A percentile compares a stretch with the other conserved stretches of the same genome.
Conservation (phyloP, 2,888 invertebrate species). For the Perithous albicinctus region DNA sequence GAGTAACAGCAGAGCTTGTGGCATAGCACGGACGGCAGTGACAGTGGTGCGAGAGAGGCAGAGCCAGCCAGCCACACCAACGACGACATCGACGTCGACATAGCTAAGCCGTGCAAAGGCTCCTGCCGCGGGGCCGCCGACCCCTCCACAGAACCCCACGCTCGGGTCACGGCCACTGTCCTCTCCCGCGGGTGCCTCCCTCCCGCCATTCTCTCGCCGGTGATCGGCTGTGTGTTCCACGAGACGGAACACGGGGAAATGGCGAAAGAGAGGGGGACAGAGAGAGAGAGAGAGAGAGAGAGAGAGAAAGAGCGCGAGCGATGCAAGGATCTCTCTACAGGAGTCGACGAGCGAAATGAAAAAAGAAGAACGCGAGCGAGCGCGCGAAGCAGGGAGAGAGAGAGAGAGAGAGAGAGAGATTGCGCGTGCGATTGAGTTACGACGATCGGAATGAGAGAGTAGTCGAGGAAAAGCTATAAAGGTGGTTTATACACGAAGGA, state of each 20-base stretch:
- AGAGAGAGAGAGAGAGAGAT: slow-evolving; percentile 13
- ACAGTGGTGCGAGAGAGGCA: slow-evolving; percentile 56
- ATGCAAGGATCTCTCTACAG: slow-evolving; percentile 2
- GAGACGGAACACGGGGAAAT: slow-evolving; percentile 57
- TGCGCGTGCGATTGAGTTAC: slow-evolving; percentile 53
- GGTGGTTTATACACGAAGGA: background rate
- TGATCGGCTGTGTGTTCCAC: slow-evolving; percentile 65
- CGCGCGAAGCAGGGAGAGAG: slow-evolving; percentile 30
- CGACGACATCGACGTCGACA: slow-evolving; percentile 69
- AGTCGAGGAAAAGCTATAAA: slow-evolving; percentile 7
- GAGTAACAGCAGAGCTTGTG: background rate
- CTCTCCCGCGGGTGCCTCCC: slow-evolving; percentile 75
- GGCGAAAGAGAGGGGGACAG: too few species aligned
- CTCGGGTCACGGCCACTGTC: slow-evolving; percentile 83
- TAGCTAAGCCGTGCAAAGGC: slow-evolving; percentile 66
- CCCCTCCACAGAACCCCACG: slow-evolving; percentile 78
- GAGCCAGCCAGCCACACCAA: slow-evolving; percentile 62
- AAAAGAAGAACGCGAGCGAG: too few species aligned
- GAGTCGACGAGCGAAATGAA: slow-evolving; percentile 39
- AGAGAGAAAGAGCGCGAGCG: slow-evolving; percentile 27
- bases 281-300: slow-evolving; percentile 25
- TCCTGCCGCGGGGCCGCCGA: slow-evolving; percentile 80
- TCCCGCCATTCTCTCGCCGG: slow-evolving; percentile 52
- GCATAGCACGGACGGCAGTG: slow-evolving; percentile 38
- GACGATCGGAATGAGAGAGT: slow-evolving; percentile 22